phyloP scores from a whole-genome alignment of 2,113 vertebrate species.

The Hemichromis elongatus region DNA sequence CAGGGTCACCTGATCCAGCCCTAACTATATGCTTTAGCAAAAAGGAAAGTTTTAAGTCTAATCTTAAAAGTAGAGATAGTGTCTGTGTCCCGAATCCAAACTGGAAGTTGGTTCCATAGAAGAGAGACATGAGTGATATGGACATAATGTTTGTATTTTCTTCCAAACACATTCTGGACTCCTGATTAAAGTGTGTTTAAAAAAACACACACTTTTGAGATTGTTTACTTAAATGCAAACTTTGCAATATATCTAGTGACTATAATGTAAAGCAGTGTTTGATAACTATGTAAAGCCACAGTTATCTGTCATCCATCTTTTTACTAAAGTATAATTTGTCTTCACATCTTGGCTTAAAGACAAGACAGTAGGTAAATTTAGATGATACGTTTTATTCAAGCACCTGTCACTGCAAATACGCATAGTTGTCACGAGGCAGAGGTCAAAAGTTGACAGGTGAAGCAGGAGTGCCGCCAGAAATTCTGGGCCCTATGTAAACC shows the following conservation, averaged over 20 bases:
- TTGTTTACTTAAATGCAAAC: background rate
- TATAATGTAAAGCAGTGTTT: background rate
- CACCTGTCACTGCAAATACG: background rate
- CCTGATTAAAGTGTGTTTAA: background rate
- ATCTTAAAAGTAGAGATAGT: no score
- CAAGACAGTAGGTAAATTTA: background rate
- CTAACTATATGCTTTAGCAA: no score
- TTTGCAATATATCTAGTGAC: background rate
- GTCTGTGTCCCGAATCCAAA: no score
- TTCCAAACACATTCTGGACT: background rate
- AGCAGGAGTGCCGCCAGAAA: no score
- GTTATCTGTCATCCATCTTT: background rate
- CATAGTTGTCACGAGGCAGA: background rate
- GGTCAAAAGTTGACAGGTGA: background rate
- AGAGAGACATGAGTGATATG: no score
- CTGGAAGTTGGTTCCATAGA: no score
- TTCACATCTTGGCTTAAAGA: background rate
- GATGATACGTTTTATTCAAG: background rate
- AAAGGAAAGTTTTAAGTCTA: no score
- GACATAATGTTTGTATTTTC: background rate
- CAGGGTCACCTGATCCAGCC: no score
- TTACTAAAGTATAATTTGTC: background rate
- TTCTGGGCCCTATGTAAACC: no score
- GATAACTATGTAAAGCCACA: background rate
- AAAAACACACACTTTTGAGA: background rate